These are phyloP conservation scores for Icerya purchasi DNA, from an alignment of 2,888 invertebrate genomes.

Conservation along the genomic window DNA sequence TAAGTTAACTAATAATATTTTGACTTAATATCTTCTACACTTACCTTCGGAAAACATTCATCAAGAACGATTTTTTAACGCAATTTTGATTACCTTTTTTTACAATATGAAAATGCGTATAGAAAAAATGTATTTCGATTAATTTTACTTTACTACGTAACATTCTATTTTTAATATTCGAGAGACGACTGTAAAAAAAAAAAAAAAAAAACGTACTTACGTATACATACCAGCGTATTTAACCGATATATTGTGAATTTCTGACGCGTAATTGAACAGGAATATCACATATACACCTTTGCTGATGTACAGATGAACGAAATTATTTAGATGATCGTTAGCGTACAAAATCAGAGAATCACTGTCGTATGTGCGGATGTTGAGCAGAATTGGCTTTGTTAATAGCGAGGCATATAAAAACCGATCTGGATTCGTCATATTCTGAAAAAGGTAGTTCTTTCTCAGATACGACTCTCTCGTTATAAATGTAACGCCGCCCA, in stretches of 20 bases:
- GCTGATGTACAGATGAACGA: constrained; percentile 67
- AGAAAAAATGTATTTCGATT: too few relatives aligned
- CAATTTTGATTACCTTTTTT: too few relatives aligned
- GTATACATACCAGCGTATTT: constrained; percentile 39
- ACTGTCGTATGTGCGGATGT: constrained; percentile 65
- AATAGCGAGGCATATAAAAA: constrained; percentile 48
- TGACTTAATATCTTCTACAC: too few relatives aligned
- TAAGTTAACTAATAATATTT: too few relatives aligned
- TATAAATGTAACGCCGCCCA: constrained; percentile 69
- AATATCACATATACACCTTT: constrained; percentile 60
- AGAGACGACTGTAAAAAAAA: too few relatives aligned
- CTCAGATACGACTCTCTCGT: constrained; percentile 56
- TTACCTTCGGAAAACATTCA: too few relatives aligned
- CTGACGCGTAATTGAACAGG: constrained; percentile 59
- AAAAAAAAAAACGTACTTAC: too few relatives aligned
- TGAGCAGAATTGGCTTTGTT: constrained; percentile 60
- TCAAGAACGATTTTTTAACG: too few relatives aligned
- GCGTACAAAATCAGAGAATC: constrained; percentile 69
- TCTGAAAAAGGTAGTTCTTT: constrained; percentile 46
- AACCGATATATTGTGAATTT: constrained; percentile 57
- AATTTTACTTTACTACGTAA: too few relatives aligned
- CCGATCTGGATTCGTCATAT: constrained; percentile 37
- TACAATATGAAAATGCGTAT: too few relatives aligned
- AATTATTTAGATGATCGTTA: constrained; percentile 81
- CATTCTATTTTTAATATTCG: too few relatives aligned